Evolutionary conservation across 2,888 invertebrate genomes (phyloP), one percentile per base, ranked within the genome.

Genomic region (Thalpophila matura): DNA sequence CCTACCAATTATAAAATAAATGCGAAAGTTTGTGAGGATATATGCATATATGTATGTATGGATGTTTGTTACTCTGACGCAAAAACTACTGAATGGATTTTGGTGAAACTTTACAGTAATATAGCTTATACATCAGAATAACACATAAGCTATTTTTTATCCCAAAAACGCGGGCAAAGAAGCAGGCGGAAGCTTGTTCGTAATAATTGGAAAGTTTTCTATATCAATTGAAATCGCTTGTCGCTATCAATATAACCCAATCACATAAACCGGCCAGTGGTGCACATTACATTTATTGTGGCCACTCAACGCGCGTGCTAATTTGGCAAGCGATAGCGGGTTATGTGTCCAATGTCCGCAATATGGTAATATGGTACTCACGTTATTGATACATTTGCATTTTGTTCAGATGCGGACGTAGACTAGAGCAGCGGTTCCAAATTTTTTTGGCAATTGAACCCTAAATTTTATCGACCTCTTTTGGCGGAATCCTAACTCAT

Each of bases 251-350:
- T 66, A 20, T 16, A 43, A 56, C 65, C 45, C n/a, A 0, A 24
- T 5, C 14, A 38, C 3, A 12, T 16, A 22, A 59, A 78, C 67
- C 54, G 51, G 78, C 59, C 47, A 49, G 29, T 40, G 33, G 54
- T 56, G 51, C 58, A 59, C 45, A 60, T 67, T 49, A 73, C 64
- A 71, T 63, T 69, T 66, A 76, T 73, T 68, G 73, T 77, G 65
- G 61, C 49, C 63, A 74, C 68, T 66, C 66, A 66, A 69, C 63
- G 56, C 59, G 67, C 65, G 68, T 68, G 67, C 69, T 78, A 74
- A 81, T 81, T 79, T 78, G 64, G 53, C 58, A 51, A 49, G 50
- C 59, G 65, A 67, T 71, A 61, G 64, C 56, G 63, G 51, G 68
- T 69, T 76, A 69, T 74, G 76, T 69, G 74, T 45, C 58, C 63